A percentile compares a stretch with the other conserved stretches of the same genome.
Evolutionary conservation across 2,113 vertebrate species (phyloP).

Genomic region (Amblyopsis rosae): DNA sequence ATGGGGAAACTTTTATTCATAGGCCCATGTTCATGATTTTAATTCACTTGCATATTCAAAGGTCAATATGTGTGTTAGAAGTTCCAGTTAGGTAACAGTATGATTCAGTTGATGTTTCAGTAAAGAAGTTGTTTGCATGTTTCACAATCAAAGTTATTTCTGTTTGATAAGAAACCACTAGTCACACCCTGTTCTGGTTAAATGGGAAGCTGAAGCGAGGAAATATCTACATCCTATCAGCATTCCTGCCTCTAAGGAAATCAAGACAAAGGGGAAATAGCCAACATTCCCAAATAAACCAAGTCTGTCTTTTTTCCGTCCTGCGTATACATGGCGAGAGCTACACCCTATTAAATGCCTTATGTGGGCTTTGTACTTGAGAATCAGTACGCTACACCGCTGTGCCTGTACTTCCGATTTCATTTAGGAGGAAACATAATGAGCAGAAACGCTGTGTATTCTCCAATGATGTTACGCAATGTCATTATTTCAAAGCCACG

Average conservation of each 20-base stretch:
- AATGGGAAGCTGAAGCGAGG: conserved; percentile 8
- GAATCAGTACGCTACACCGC: conserved; percentile 23
- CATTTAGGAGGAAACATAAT: conserved; percentile 18
- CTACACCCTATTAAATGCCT: conserved; percentile 43
- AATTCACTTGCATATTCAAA: not conserved
- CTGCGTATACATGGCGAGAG: conserved; percentile 37
- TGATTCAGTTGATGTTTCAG: too few species aligned
- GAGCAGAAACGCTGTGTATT: conserved; percentile 12
- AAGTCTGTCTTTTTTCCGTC: conserved; percentile 36
- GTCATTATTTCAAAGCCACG: not conserved
- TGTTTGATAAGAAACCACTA: conserved; percentile 6
- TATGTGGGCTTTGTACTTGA: conserved; percentile 40
- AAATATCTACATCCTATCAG: conserved; percentile 19
- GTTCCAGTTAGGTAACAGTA: too few species aligned
- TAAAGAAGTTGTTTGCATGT: too few species aligned
- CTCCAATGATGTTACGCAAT: not conserved
- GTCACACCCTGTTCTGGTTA: not conserved
- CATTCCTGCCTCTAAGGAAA: conserved; percentile 43
- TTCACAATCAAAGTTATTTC: too few species aligned
- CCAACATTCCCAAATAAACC: conserved; percentile 32
- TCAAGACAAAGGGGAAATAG: conserved; percentile 49
- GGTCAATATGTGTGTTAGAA: not conserved
- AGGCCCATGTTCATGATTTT: not conserved
- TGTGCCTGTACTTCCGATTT: conserved; percentile 23
- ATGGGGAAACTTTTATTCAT: conserved; percentile 31